These are phyloP conservation scores for Diachasmimorpha longicaudata DNA, from an alignment of 1,140 invertebrate species.

Conservation along the genomic window DNA sequence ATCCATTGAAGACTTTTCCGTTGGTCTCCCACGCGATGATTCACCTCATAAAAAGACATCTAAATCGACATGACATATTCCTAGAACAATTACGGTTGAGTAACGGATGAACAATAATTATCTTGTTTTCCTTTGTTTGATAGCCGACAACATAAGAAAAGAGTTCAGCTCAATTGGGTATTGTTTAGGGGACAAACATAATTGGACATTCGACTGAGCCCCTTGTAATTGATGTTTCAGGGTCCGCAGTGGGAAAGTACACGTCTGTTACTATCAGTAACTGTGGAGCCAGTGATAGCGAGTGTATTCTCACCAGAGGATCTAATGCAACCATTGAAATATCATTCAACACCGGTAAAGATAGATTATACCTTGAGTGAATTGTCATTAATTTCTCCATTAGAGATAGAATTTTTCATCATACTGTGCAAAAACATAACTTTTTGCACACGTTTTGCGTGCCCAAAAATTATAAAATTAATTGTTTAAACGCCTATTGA, in stretches of 20 bases:
- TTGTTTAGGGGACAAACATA: not conserved
- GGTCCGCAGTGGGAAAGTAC: not conserved
- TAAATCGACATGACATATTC: not conserved
- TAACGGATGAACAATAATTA: not conserved
- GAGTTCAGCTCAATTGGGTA: not conserved
- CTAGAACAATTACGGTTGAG: not conserved
- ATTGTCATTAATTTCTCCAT: no score
- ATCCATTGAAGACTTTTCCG: no score
- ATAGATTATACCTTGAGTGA: not conserved
- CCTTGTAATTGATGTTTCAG: not conserved
- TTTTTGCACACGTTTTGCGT: no score
- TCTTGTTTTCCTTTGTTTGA: not conserved
- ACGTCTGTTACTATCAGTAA: not conserved
- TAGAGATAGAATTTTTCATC: no score
- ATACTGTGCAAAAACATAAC: no score
- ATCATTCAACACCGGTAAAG: not conserved
- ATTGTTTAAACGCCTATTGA: no score
- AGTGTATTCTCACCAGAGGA: not conserved
- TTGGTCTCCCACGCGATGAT: not conserved
- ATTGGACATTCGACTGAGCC: not conserved
- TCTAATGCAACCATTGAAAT: not conserved
- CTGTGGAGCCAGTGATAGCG: not conserved
- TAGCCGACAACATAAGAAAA: not conserved
- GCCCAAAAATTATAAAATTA: no score
- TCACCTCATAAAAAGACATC: not conserved